Conservation (phyloP, 1,140 invertebrate genomes). For the Drosophila pseudoobscura region DNA sequence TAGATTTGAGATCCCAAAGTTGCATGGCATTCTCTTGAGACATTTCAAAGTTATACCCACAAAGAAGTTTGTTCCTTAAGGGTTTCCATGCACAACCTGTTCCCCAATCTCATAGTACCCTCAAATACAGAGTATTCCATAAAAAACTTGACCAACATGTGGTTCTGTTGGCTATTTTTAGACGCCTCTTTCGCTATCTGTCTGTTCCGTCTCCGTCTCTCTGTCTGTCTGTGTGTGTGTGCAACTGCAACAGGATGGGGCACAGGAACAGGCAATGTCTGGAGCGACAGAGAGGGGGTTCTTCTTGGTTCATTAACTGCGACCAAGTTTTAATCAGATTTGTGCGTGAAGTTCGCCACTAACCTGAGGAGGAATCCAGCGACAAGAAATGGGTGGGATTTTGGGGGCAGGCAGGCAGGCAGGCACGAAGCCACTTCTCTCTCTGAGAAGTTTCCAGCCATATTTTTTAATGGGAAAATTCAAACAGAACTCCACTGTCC, state of each 20-base stretch:
- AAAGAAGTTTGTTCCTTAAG: too few relatives aligned
- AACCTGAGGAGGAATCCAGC: slow-evolving; percentile 25
- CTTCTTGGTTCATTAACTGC: slow-evolving; percentile 64
- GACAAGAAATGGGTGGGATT: slow-evolving; percentile 65
- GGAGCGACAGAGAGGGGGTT: too few relatives aligned
- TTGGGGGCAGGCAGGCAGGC: not conserved
- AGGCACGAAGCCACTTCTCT: not conserved
- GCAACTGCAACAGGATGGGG: slow-evolving; percentile 24
- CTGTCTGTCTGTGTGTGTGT: slow-evolving; percentile 12
- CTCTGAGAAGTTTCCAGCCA: slow-evolving; percentile 10
- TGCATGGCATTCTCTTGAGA: too few relatives aligned
- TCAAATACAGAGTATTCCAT: slow-evolving; percentile 3
- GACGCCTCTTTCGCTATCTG: slow-evolving; percentile 33
- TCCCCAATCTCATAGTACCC: not conserved
- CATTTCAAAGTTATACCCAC: too few relatives aligned
- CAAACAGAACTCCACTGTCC: slow-evolving; percentile 24
- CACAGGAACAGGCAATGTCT: not conserved
- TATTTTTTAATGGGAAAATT: slow-evolving; percentile 44
- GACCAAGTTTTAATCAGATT: slow-evolving; percentile 68
- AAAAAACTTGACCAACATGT: slow-evolving; percentile 74
- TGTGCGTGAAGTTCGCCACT: slow-evolving; percentile 67
- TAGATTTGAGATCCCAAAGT: too few relatives aligned
- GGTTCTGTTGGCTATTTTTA: slow-evolving; percentile 68
- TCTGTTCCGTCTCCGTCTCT: slow-evolving; percentile 16
- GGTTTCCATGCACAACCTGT: not conserved